Base-by-base conservation (phyloP, 1,140 invertebrate genomes). In the Drosophila kikkawai region DNA sequence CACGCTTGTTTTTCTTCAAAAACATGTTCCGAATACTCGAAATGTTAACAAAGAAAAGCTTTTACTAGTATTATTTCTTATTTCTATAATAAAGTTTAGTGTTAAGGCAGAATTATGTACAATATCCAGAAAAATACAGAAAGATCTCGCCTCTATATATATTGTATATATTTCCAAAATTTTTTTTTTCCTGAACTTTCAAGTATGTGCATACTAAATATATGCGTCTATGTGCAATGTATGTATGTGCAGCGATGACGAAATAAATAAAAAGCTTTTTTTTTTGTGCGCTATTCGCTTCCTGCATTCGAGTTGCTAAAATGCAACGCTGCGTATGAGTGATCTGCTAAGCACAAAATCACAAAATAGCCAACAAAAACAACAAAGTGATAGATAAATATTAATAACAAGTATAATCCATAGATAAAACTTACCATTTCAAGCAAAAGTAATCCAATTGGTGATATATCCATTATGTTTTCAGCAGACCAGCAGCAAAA, bases 311-410 rank as follows among this genome's bases (percentile, higher is more conserved):
- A 41, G 44, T 42, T 79, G 75, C 68, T 81, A 84, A 56, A 63
- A 65, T 65, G 76, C 73, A 84, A 80, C 64, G 59, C 75, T 90
- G 85, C 85, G 85, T 90, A 88, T 85, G 85, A 88, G 85, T 70
- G 82, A 85, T 90, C 56, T 69, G 37, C 44, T 26, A 15, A 55
- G 11, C 41, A 45, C 37, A 61, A 75, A 48, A 22, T 37, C 34
- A 11, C 17, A 0, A 37, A 22, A 53, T 8, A 19, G 13, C 7
- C 7, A 19, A 7, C 7, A 11, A 34, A 39, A 61, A 47, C 37
- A 32, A 37, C 1, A 19, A 26, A 53, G 9, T 42, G 22, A 26
- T 48, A 57, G 9, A 11, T 22, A 32, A 44, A n/a, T 32, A 15
- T 1, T n/a, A n/a, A 48, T 4, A 15, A 29, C 29, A 48, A 48